A percentile compares a stretch with the other conserved stretches of the same genome.
These are phyloP conservation scores for Malthinus seriepunctatus DNA, from an alignment of 2,888 invertebrate genomes.

Conservation along the genomic window DNA sequence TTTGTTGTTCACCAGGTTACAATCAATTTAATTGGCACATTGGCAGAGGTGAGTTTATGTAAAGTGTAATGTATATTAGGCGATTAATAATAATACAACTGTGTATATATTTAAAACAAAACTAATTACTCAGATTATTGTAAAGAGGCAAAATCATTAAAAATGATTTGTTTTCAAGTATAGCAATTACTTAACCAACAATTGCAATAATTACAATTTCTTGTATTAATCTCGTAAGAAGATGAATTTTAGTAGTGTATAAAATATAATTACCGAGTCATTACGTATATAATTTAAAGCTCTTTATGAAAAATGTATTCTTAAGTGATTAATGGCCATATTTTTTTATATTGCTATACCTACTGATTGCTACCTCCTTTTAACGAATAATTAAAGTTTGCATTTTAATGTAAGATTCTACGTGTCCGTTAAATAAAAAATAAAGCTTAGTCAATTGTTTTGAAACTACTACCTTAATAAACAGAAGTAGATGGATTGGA, in stretches of 20 bases:
- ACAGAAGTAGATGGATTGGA: too few species aligned
- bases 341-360: background rate
- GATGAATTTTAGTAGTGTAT: conserved; percentile 1
- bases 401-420: too few species aligned
- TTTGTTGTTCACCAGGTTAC: too few species aligned
- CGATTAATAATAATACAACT: background rate
- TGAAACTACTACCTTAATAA: too few species aligned
- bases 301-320: background rate
- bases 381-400: background rate
- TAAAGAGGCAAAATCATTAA: conserved; percentile 1
- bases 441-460: too few species aligned
- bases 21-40: too few species aligned
- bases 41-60: too few species aligned
- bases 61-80: too few species aligned
- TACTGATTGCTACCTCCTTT: conserved; percentile 1
- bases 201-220: conserved; percentile 7
- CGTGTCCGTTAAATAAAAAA: too few species aligned
- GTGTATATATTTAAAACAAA: conserved; percentile 2
- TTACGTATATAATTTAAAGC: conserved; percentile 3
- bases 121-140: conserved; percentile 3
- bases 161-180: conserved; percentile 6
- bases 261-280: conserved; percentile 1
- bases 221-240: conserved; percentile 6
- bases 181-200: conserved; percentile 2
- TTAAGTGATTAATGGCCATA: conserved; percentile 1